These are phyloP conservation scores for Holocentrus rufus DNA, from an alignment of 2,797 vertebrate genomes.

Conservation along the genomic window DNA sequence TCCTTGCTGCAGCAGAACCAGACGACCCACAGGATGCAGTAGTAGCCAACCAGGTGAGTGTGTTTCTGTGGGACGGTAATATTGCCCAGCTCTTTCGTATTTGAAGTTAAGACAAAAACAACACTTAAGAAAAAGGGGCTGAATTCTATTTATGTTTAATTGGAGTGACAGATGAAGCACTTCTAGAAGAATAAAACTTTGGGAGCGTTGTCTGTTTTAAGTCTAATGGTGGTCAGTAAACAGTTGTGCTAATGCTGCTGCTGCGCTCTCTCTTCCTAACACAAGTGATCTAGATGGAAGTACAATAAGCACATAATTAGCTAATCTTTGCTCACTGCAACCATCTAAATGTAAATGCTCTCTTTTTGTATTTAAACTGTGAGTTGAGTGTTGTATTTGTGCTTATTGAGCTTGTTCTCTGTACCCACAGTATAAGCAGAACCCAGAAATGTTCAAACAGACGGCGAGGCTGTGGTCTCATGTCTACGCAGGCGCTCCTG, in stretches of 20 bases:
- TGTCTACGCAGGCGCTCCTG: conserved; percentile 94
- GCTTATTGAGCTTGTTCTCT: conserved; percentile 23
- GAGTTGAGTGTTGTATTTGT: background rate
- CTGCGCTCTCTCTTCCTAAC: too few species aligned
- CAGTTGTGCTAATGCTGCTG: too few species aligned
- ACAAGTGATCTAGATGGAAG: too few species aligned
- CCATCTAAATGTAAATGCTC: background rate
- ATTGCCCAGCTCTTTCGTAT: background rate
- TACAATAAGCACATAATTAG: too few species aligned
- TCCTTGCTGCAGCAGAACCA: conserved; percentile 96
- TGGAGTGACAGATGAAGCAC: too few species aligned
- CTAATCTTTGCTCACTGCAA: too few species aligned
- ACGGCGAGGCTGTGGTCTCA: conserved; percentile 98
- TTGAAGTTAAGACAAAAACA: background rate
- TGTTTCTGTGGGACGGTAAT: background rate
- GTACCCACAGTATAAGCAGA: conserved; percentile 92
- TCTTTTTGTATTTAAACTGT: background rate
- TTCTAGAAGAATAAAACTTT: too few species aligned
- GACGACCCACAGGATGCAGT: conserved; percentile 99
- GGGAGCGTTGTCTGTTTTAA: too few species aligned
- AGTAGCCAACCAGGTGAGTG: conserved; percentile 95
- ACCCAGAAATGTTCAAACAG: conserved; percentile 99
- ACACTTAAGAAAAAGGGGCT: background rate
- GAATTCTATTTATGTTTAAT: too few species aligned
- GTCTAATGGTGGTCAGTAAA: too few species aligned